Evolutionary conservation across 92 coral and sea anemone genomes (phyloP), one percentile per base, ranked within the genome.

Genomic region (Hydrozoanthus gracilis): DNA sequence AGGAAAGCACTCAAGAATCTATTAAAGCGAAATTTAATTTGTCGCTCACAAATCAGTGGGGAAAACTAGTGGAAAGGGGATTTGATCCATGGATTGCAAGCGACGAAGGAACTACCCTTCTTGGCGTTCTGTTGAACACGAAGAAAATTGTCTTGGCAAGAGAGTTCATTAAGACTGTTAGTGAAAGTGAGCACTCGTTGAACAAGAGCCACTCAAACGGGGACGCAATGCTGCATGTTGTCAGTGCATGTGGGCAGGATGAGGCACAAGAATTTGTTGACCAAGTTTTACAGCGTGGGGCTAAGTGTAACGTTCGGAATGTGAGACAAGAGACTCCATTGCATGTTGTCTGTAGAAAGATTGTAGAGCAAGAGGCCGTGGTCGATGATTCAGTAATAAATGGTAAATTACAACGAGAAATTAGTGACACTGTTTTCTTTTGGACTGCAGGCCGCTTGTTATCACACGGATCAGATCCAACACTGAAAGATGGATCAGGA

Each of bases 361-460:
- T 74, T 8, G 20, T 44, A 6, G 62, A 55, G 44, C 66, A 71
- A 44, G 14, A 51, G 87, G 16, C 62, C 55, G 17, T 12, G 47
- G 76, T 11, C 8, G 46, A 45, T 44, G n/a, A 44, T n/a, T 16
- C 48, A 39, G 12, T 61, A 13, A 77, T 20, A 18, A 64, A 76
- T 17, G 44, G 64, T 46, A 27, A 83, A 12, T 17, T 74, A 14
- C 13, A 52, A 65, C 60, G 79, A 69, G 77, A 70, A 3, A 44
- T 74, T 17, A 56, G 51, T 6, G 50, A 70, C 46, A 51, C 78
- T 83, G 47, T 70, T 8, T 71, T 52, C 78, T 83, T 83, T 83
- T 83, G 87, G 87, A 83, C 68, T 9, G 78, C 16, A 70, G 87
- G 68, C 15, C 87, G 83, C 46, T 51, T 78, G 15, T 35, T 78